These are phyloP conservation scores for Hydrozoanthus tunicans DNA, from an alignment of 64 coral and sea anemone genomes.

Conservation along the genomic window DNA sequence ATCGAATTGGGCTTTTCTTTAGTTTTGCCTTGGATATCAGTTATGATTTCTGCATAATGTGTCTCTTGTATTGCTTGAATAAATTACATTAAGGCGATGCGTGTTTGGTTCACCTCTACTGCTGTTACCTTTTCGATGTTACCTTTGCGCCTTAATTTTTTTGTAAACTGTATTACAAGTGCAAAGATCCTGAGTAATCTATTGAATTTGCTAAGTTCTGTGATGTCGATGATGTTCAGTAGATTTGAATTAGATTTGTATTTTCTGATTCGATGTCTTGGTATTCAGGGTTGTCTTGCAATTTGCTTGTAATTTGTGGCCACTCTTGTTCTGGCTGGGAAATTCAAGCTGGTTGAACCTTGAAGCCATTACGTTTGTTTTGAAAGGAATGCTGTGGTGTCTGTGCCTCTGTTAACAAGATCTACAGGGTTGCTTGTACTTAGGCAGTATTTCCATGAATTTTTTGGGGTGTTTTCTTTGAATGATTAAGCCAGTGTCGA, in stretches of 20 bases:
- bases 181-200: neutral
- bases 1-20: slow-evolving; percentile 44
- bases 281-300: neutral
- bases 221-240: slow-evolving; percentile 29
- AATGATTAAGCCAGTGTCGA: slow-evolving; percentile 19
- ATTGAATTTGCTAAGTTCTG: neutral
- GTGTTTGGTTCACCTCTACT: slow-evolving; percentile 29
- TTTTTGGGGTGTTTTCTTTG: slow-evolving; percentile 16
- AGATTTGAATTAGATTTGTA: neutral
- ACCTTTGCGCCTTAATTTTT: neutral
- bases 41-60: slow-evolving; percentile 20
- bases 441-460: slow-evolving; percentile 23
- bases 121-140: neutral
- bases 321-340: neutral
- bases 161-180: neutral
- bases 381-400: neutral
- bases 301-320: neutral
- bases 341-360: neutral
- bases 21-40: slow-evolving; percentile 38
- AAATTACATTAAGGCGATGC: neutral
- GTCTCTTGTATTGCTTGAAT: slow-evolving; percentile 4
- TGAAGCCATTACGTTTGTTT: slow-evolving; percentile 1
- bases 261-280: slow-evolving; percentile 8
- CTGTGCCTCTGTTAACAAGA: slow-evolving; percentile 1
- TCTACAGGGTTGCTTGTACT: slow-evolving; percentile 29